Conservation (phyloP, 2,113 vertebrate species). For the Plectropomus leopardus region DNA sequence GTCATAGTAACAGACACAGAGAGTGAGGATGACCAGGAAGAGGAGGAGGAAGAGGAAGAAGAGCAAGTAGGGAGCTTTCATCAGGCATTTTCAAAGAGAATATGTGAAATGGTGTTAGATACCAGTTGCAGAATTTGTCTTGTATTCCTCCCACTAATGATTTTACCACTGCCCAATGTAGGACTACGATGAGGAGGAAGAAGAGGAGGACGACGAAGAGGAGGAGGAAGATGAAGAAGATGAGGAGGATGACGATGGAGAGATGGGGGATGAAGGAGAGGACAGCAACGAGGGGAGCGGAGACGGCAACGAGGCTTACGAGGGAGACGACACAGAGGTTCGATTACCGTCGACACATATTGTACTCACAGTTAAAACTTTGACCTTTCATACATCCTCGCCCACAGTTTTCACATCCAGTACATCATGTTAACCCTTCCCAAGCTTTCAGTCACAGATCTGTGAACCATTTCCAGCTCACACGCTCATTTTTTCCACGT, state of each 20-base stretch:
- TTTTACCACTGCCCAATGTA: background rate
- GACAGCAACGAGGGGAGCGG: conserved; percentile 95
- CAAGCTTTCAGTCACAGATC: background rate
- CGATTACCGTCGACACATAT: background rate
- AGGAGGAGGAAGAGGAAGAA: conserved; percentile 88
- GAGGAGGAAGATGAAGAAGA: conserved; percentile 94
- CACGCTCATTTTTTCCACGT: conserved; percentile 57
- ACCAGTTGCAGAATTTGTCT: background rate
- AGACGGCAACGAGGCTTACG: conserved; percentile 93
- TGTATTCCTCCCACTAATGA: background rate
- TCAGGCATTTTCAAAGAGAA: background rate
- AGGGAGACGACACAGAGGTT: conserved; percentile 94
- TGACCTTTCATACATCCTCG: background rate
- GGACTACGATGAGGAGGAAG: conserved; percentile 90
- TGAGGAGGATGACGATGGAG: conserved; percentile 94
- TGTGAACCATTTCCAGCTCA: conserved; percentile 8
- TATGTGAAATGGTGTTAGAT: background rate
- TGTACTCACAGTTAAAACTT: background rate
- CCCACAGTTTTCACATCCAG: conserved; percentile 15
- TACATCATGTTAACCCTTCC: conserved; percentile 16
- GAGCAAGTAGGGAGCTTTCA: conserved; percentile 70
- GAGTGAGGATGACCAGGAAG: conserved; percentile 92
- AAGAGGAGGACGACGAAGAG: conserved; percentile 90
- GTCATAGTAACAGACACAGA: conserved; percentile 95
- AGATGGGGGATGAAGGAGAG: conserved; percentile 94